These are phyloP conservation scores for Montipora efflorescens DNA, from an alignment of 64 coral and sea anemone genomes.

Conservation along the genomic window DNA sequence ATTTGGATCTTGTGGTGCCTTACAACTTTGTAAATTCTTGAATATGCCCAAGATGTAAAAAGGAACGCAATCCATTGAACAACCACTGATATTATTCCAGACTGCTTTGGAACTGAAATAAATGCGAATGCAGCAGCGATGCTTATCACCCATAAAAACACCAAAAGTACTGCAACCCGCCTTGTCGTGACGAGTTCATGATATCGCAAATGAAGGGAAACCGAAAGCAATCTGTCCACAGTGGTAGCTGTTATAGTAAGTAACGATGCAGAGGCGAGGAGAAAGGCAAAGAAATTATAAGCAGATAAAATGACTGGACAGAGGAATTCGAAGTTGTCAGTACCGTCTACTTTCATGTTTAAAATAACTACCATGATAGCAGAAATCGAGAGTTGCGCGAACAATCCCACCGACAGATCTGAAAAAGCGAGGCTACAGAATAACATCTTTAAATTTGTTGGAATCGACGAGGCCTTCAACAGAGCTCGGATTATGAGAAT, in stretches of 20 bases:
- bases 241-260: constrained; percentile 1
- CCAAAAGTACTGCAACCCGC: not conserved
- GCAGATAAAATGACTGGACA: not conserved
- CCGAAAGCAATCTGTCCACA: constrained; percentile 24
- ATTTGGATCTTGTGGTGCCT: too few species aligned
- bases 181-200: not conserved
- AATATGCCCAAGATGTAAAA: too few species aligned
- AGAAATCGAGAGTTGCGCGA: constrained; percentile 1
- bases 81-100: too few species aligned
- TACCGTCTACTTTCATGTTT: not conserved
- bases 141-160: not conserved
- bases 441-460: not conserved
- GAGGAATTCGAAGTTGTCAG: not conserved
- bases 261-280: constrained; percentile 10
- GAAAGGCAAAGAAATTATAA: not conserved
- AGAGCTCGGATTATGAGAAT: not conserved
- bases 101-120: not conserved
- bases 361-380: not conserved
- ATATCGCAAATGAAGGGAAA: constrained; percentile 44
- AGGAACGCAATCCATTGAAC: too few species aligned
- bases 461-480: not conserved
- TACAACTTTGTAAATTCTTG: too few species aligned
- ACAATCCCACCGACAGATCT: constrained; percentile 22
- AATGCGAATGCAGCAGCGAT: not conserved
- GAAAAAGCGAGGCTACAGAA: constrained; percentile 27